Percentiles rank a stretch among this genome's conserved stretches.
Evolutionary conservation across 1,140 invertebrate genomes (phyloP).

Genomic region (Pachyrhynchus sulphureomaculatus): DNA sequence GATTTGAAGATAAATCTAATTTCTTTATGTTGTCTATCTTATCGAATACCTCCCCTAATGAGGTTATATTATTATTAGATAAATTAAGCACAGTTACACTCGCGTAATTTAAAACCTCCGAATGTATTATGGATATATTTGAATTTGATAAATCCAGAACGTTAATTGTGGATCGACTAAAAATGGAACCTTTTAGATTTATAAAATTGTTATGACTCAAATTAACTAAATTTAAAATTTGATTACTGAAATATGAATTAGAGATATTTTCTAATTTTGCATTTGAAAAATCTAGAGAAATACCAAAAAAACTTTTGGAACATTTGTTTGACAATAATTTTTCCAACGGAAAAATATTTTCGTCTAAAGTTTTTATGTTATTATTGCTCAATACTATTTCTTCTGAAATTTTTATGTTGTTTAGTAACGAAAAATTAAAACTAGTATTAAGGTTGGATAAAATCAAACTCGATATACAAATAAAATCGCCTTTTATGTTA

Average conservation of each 20-base stretch:
- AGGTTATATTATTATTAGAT: slow-evolving; percentile 7
- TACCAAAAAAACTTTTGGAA: neutral
- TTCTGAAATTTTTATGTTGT: neutral
- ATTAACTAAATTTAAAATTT: neutral
- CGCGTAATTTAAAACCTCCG: slow-evolving; percentile 1
- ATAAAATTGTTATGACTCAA: slow-evolving; percentile 15
- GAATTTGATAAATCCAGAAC: slow-evolving; percentile 1
- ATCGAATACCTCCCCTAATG: neutral
- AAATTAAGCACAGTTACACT: neutral
- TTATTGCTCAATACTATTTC: neutral
- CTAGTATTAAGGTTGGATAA: neutral
- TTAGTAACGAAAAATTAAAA: neutral
- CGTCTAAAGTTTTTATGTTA: neutral
- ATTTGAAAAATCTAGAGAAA: slow-evolving; percentile 2
- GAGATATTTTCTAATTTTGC: slow-evolving; percentile 1
- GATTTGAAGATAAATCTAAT: neutral
- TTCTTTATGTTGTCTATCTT: neutral
- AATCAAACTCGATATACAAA: slow-evolving; percentile 1
- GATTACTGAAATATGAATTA: neutral
- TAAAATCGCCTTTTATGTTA: neutral
- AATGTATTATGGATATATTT: neutral
- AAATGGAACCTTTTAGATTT: neutral
- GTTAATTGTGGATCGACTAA: neutral
- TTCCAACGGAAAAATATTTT: neutral
- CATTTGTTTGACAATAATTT: neutral